Evolutionary conservation across 2,113 vertebrate species (phyloP), one percentile per base, ranked within the genome.

Genomic region (Ahaetulla prasina): DNA sequence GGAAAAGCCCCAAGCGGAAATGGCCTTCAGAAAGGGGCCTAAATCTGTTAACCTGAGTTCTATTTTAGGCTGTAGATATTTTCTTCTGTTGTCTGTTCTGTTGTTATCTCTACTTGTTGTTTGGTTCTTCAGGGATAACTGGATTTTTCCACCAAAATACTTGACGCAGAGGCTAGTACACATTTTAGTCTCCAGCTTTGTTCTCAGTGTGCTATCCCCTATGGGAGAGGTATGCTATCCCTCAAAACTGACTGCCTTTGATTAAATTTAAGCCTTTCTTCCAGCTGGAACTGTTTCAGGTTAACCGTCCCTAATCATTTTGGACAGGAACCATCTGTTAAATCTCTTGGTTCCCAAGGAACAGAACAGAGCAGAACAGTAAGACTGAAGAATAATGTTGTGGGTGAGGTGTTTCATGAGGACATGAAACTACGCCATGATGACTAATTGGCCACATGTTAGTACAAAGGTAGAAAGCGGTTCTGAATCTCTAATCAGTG

Each of bases 281-380:
- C 92, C 87, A 95, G 93, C 96, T 93, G 92, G 88, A 93, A 92
- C 60, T 96, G 96, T 95, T 89, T 89, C 95, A 94, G 89, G 93
- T 96, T 80, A 96, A 95, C 95, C 92, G 94, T 94, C 89, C 91
- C 92, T 95, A 95, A 96, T 97, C 96, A 95, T 55, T 94, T 88
- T 96, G 92, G 94, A 96, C 95, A 90, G 95, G 91, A 97, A 96
- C 93, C 95, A 96, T 96, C 96, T 96, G 96, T 96, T 97, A 96
- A 95, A 92, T 91, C 93, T 90, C 93, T 86, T 92, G 89, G 93
- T 96, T 92, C 96, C 68, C 85, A 85, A 91, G n/a, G 94, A 92
- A 93, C 63, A 94, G 96, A 91, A 93, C 92, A 92, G 95, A 96
- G 95, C 88, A 94, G 94, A 96, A 85, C 74, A 92, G 80, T 92